Conservation (phyloP, 2,797 vertebrate genomes). For the Leptoclinus maculatus region DNA sequence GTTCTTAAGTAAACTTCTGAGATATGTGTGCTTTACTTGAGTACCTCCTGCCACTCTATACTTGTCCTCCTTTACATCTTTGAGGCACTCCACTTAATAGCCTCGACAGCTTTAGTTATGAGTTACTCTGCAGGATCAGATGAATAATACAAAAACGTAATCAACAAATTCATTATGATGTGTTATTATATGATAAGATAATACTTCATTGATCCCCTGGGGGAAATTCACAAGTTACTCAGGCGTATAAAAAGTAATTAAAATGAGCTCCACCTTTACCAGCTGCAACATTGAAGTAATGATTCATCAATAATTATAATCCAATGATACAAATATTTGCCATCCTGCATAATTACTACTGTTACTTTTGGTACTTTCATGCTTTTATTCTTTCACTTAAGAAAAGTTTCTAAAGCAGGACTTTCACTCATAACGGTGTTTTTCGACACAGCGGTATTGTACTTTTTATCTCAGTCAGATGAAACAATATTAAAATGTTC, state of each 20-base stretch:
- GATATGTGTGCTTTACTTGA: neutral
- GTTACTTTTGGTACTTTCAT: neutral
- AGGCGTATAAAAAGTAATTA: neutral
- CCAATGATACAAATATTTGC: neutral
- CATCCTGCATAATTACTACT: neutral
- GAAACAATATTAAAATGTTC: neutral
- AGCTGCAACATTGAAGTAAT: neutral
- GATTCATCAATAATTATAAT: neutral
- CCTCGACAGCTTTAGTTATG: neutral
- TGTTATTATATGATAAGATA: neutral
- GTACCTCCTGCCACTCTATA: neutral
- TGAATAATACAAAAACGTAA: neutral
- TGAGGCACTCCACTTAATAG: neutral
- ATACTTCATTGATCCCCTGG: neutral
- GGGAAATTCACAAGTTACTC: neutral
- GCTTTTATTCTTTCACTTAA: neutral
- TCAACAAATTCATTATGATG: neutral
- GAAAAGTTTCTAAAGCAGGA: neutral
- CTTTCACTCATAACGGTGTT: neutral
- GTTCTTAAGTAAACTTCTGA: neutral
- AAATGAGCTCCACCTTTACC: constrained; percentile 4
- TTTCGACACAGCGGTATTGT: neutral
- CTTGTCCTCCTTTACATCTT: neutral
- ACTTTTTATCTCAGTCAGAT: neutral
- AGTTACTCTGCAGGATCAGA: neutral